Base-by-base conservation (phyloP, 2,888 invertebrate genomes). In the Margaritifera margaritifera region DNA sequence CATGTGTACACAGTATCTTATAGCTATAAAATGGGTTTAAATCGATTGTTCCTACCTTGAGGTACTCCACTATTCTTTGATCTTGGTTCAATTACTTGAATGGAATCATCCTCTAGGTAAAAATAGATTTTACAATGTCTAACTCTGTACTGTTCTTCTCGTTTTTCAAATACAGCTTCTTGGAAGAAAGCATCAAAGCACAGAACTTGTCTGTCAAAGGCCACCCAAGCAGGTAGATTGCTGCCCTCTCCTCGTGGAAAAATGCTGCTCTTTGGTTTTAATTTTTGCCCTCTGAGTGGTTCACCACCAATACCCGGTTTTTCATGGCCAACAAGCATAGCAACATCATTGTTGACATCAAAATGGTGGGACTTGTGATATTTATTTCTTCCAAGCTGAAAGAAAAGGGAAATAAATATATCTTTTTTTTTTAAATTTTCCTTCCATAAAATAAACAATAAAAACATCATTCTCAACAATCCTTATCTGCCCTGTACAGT, bases 101-200 rank as follows among this genome's bases (percentile, higher is more conserved):
- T 94, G 1, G 97, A 96, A 22, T 96, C 96, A 90, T 98, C 97
- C 90, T 97, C 97, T 58, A 97, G 91, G 84, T 94, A 97, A 87
- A 95, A 97, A 79, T 93, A 94, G 67, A 97, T 94, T 79, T 94
- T 94, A 5, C 96, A 95, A 83, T 93, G 93, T 27, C 96, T 93
- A 67, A 96, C 91, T 83, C 94, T 92, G 82, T 92, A 94, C 51
- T 93, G 92, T 4, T 93, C 93, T 2, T 91, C 90, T 62, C 92
- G 91, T 86, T 93, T 93, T 89, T 96, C 96, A 75, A 94, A 93
- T 0, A 95, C 91, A 0, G 94, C 93, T 91, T 95, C 94, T 74
- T 94, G 93, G 86, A 94, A 95, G 86, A 92, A 95, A 0, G 93
- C 95, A 90, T 95, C 93, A 87, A 95, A 96, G 74, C 92, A 92